Conservation (phyloP, 2,888 invertebrate genomes). For the Orchestes rusci region DNA sequence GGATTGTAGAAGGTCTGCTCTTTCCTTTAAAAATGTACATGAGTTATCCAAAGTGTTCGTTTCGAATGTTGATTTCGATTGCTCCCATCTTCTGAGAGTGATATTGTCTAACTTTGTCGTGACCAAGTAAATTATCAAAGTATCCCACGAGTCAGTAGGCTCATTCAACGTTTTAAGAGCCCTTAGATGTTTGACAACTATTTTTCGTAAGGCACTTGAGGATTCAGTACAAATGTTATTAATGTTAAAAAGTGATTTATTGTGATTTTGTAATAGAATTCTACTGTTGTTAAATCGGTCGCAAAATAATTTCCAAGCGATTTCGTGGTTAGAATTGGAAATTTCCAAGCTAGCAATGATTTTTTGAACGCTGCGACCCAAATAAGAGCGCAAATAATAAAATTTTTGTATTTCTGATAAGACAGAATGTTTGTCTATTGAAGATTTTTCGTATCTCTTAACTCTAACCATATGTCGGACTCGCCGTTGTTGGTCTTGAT, state of each 20-base stretch:
- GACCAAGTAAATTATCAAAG: background rate
- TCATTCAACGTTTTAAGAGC: constrained; percentile 7
- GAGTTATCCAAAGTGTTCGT: constrained; percentile 2
- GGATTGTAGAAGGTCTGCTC: constrained; percentile 2
- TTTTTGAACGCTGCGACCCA: constrained; percentile 3
- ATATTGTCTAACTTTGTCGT: background rate
- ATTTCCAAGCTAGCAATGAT: constrained; percentile 9
- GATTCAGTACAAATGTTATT: constrained; percentile 2
- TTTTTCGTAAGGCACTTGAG: background rate
- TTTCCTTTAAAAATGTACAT: constrained; percentile 1
- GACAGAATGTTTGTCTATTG: no score
- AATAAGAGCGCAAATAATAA: no score
- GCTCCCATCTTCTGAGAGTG: background rate
- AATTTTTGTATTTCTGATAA: no score
- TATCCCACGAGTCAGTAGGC: constrained; percentile 8
- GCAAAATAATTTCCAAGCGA: constrained; percentile 10
- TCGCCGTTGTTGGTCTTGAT: background rate
- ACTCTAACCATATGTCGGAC: background rate
- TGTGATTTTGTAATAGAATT: constrained; percentile 7
- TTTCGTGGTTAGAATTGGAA: constrained; percentile 9
- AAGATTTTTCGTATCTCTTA: background rate
- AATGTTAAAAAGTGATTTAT: constrained; percentile 5
- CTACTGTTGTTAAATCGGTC: constrained; percentile 15
- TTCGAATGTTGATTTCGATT: background rate
- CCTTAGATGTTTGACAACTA: constrained; percentile 6